These are phyloP conservation scores for Nomada ruficornis DNA, from an alignment of 2,888 invertebrate species.

Conservation along the genomic window DNA sequence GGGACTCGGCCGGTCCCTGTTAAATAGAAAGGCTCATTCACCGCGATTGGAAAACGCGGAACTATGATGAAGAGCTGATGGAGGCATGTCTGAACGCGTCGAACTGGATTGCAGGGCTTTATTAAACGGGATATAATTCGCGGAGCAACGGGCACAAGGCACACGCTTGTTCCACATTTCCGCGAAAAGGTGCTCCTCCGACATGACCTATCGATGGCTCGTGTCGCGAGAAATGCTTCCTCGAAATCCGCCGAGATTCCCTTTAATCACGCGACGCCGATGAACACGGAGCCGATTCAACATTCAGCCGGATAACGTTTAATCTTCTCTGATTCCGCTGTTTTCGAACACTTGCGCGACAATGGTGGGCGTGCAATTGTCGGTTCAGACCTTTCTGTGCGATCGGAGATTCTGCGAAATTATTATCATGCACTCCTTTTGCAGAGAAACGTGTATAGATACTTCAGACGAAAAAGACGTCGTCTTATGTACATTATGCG, in stretches of 20 bases:
- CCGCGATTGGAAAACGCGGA: slow-evolving; percentile 42
- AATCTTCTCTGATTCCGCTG: slow-evolving; percentile 21
- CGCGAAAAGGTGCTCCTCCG: slow-evolving; percentile 21
- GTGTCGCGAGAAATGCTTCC: slow-evolving; percentile 25
- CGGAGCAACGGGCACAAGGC: slow-evolving; percentile 45
- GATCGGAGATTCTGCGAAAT: background rate
- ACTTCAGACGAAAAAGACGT: too few relatives aligned
- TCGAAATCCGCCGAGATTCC: slow-evolving; percentile 46
- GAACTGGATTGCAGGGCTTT: slow-evolving; percentile 53
- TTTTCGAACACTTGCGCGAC: slow-evolving; percentile 15
- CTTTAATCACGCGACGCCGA: slow-evolving; percentile 45
- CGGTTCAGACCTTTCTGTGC: slow-evolving; percentile 23
- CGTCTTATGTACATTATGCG: too few relatives aligned
- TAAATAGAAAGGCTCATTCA: slow-evolving; percentile 12
- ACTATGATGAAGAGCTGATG: slow-evolving; percentile 52
- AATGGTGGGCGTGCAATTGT: slow-evolving; percentile 5
- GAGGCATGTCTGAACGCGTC: slow-evolving; percentile 37
- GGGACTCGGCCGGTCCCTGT: background rate
- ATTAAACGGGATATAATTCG: slow-evolving; percentile 49
- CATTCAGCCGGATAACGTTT: slow-evolving; percentile 5
- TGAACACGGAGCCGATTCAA: slow-evolving; percentile 11
- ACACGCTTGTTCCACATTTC: slow-evolving; percentile 58
- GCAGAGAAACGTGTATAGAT: too few relatives aligned
- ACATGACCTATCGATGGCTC: slow-evolving; percentile 39
- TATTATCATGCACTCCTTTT: too few relatives aligned